Percentiles rank a stretch among this genome's conserved stretches.
phyloP scores from a whole-genome alignment of 1,140 invertebrate species.

The Pteromalus puparum region DNA sequence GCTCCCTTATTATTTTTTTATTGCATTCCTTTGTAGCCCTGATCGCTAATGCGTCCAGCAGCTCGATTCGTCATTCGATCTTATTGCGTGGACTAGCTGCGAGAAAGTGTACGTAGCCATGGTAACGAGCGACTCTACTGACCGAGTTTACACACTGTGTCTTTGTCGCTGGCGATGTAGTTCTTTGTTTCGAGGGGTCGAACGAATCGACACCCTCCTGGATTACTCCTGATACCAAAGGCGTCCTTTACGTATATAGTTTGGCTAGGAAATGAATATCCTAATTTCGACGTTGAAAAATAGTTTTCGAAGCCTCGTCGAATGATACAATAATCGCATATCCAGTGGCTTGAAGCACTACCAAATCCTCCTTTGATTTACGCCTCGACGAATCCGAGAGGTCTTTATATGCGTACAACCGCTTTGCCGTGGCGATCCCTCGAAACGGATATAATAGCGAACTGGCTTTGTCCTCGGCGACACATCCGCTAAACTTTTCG shows the following conservation, averaged over 20 bases:
- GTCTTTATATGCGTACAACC: background rate
- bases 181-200: constrained; percentile 24
- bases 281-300: background rate
- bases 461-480: background rate
- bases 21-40: constrained; percentile 16
- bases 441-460: background rate
- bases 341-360: no score
- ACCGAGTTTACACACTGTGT: constrained; percentile 10
- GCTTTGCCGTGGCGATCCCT: background rate
- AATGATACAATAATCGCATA: no score
- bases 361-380: no score
- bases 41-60: background rate
- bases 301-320: no score
- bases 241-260: no score
- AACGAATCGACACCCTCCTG: background rate
- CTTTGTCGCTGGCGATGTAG: background rate
- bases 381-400: background rate
- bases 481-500: background rate
- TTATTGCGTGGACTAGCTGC: background rate
- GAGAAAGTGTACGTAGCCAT: background rate
- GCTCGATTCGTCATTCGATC: background rate
- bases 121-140: constrained; percentile 14
- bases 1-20: constrained; percentile 3
- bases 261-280: background rate
- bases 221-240: background rate